Evolutionary conservation across 1,140 invertebrate species (phyloP), one percentile per base, ranked within the genome.

Genomic region (Drosophila elegans): DNA sequence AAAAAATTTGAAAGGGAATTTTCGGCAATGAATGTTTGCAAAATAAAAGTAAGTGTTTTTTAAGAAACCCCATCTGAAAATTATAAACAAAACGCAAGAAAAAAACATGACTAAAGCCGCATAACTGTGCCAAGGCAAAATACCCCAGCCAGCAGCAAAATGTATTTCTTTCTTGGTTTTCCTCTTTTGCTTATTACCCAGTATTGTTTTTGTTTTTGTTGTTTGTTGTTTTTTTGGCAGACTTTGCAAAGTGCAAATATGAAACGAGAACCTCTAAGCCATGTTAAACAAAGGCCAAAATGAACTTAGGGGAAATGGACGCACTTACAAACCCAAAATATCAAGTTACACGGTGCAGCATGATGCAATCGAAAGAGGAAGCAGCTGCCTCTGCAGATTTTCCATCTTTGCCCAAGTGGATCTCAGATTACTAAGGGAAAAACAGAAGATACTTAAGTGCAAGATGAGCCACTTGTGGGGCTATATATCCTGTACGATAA

Each of bases 61-160:
- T 42, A 7, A 42, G 53, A 49, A 29, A 13, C 27, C 11, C 27
- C 0, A 39, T n/a, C 38, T 34, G 10, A 71, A 64, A 53, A 45
- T 48, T 46, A 62, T 39, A 60, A 39, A 64, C 11, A 42, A 62
- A 38, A 51, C 59, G 25, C 29, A 27, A 39, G 45, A 54, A 48
- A 44, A 56, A 68, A 69, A 55, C 48, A 41, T 69, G 69, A 62
- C 61, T 82, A 86, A 71, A 88, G 75, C 79, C 83, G 39, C 83
- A 82, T 88, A 86, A 86, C 82, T 85, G 82, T 85, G 83, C 82
- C 82, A 85, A 85, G 82, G 82, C 82, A 13, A 54, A 57, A 51
- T 61, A 71, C 57, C 49, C 64, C 64, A 71, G 64, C 64, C 12
- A 48, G 16, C 42, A 69, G 56, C 46, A 57, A 52, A 56, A 56